Evolutionary conservation across 2,113 vertebrate genomes (phyloP).

Genomic region (Empidonax alnorum): DNA sequence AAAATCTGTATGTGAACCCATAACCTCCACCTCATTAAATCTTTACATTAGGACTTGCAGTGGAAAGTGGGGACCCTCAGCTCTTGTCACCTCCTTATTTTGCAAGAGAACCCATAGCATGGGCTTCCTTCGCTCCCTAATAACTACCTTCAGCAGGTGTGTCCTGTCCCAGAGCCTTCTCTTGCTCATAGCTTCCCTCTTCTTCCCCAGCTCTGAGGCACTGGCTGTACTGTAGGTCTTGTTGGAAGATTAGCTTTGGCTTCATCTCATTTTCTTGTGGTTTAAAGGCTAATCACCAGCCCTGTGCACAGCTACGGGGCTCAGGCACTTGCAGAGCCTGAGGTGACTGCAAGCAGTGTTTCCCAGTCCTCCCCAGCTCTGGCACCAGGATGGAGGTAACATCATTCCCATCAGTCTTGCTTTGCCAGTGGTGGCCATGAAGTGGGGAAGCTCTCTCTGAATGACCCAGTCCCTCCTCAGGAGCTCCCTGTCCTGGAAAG

Average conservation of each 20-base stretch:
- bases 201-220: not conserved
- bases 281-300: not conserved
- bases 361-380: not conserved
- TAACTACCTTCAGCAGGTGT: not conserved
- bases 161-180: not conserved
- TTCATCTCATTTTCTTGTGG: not conserved
- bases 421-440: not conserved
- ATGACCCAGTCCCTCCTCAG: not conserved
- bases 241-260: rapidly evolving
- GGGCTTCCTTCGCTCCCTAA: not conserved
- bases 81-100: not conserved
- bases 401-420: not conserved
- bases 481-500: not conserved
- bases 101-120: not conserved
- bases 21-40: not conserved
- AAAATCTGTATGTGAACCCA: not conserved
- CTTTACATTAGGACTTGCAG: not conserved
- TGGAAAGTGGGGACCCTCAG: not conserved
- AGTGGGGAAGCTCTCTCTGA: not conserved
- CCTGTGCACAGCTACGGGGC: not conserved
- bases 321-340: not conserved
- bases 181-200: not conserved
- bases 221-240: not conserved
- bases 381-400: not conserved
- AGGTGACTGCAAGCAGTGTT: not conserved